Evolutionary conservation across 2,113 vertebrate genomes (phyloP).

Genomic region (Amia ocellicauda): DNA sequence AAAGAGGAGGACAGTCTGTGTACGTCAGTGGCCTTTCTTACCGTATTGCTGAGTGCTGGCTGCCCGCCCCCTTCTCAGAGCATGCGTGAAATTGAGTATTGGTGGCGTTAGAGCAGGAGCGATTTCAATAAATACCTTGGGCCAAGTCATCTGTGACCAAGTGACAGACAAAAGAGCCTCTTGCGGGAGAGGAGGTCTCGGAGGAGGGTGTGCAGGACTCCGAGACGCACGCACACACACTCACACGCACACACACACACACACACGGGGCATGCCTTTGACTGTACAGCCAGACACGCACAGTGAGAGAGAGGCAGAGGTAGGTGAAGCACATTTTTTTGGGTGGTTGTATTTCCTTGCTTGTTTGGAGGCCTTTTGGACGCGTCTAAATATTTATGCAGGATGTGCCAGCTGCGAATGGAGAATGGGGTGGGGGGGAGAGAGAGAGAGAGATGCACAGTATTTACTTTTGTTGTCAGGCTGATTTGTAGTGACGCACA

Average conservation of each 20-base stretch:
- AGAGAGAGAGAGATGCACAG: not conserved
- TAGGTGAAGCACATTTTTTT: slow-evolving; percentile 1
- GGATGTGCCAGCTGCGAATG: not conserved
- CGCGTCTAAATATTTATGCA: not conserved
- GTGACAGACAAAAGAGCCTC: slow-evolving; percentile 46
- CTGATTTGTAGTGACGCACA: not conserved
- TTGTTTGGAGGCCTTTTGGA: not conserved
- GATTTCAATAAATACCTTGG: slow-evolving; percentile 44
- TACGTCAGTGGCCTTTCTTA: too few species aligned
- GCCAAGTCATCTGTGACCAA: slow-evolving; percentile 48
- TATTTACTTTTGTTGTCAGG: not conserved
- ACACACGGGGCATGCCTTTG: not conserved
- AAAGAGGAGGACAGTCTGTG: not conserved
- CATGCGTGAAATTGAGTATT: slow-evolving; percentile 4
- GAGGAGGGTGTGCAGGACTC: slow-evolving; percentile 1
- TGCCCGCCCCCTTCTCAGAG: slow-evolving; percentile 11
- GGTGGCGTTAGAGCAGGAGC: slow-evolving; percentile 22
- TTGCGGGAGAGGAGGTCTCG: slow-evolving; percentile 28
- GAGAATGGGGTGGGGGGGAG: too few species aligned
- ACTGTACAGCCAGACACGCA: not conserved
- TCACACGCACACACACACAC: not conserved
- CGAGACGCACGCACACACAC: not conserved
- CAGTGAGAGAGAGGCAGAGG: not conserved
- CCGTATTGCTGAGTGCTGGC: too few species aligned
- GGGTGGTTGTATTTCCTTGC: not conserved